phyloP scores from a whole-genome alignment of 2,113 vertebrate genomes.

The Poicephalus meyeri region DNA sequence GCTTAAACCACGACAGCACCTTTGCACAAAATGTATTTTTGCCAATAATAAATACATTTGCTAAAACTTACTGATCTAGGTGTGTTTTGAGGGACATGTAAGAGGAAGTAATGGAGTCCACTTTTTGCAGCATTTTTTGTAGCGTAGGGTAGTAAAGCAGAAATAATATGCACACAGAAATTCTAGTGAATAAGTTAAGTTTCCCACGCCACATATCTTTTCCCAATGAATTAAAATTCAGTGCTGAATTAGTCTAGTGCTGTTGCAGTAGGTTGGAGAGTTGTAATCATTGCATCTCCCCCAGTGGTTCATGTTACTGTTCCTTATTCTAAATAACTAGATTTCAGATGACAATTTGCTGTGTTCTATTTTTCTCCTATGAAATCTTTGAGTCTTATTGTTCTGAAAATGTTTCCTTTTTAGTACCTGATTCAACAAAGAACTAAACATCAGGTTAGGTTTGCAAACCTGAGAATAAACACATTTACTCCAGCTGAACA shows the following conservation, averaged over 20 bases:
- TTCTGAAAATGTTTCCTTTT: neutral
- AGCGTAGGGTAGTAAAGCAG: neutral
- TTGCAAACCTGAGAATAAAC: neutral
- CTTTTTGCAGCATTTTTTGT: neutral
- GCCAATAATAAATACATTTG: neutral
- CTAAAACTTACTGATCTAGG: neutral
- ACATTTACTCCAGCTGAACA: neutral
- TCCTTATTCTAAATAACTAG: neutral
- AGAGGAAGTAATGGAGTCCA: neutral
- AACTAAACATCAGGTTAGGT: neutral
- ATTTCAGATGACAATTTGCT: neutral
- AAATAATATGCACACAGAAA: neutral
- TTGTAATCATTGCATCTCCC: neutral
- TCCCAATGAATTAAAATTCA: neutral
- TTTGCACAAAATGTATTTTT: neutral
- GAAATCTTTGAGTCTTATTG: neutral
- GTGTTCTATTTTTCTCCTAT: neutral
- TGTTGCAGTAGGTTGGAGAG: neutral
- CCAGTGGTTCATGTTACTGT: neutral
- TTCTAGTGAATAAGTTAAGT: neutral
- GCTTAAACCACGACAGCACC: neutral
- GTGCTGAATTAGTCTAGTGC: neutral
- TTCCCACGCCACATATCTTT: neutral
- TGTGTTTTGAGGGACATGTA: neutral
- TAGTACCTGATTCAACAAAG: neutral